Base-by-base conservation (phyloP, 2,797 vertebrate genomes). In the Acrossocheilus fasciatus region DNA sequence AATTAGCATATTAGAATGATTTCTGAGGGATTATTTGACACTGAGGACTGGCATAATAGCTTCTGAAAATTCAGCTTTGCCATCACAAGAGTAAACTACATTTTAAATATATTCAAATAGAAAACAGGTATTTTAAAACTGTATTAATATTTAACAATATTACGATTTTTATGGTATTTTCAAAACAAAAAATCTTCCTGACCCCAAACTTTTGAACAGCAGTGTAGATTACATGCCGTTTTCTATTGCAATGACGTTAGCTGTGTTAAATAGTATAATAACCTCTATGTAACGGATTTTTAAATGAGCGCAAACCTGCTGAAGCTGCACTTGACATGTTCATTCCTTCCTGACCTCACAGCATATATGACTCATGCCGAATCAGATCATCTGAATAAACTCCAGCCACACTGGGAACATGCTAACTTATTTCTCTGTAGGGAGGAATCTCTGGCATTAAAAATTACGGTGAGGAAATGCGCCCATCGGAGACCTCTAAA, bases 361-460 rank as follows among this genome's bases (percentile, higher is more conserved):
- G 76, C 62, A 78, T 72, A 45, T 52, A 78, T 85, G 79, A 75
- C 77, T 78, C 73, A 26, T 64, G 54, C 41, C 7, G 66, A 86
- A 88, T 47, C 39, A 47, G 52, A 74, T 83, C 87, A 90, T 84
- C 74, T 85, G 85, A 87, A 84, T 34, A 74, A 88, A 83, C 80
- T 26, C 68, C n/a, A 50, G 47, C 43, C 47, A 41, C 77, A 88
- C 85, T 87, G 87, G 80, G 70, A 83, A 85, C 39, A 70, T 36
- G 78, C 30, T 30, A 68, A 74, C 23, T 70, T 69, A 62, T 86
- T 68, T 77, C 68, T 75, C 82, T 47, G 59, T 74, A 69, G 70
- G 52, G 54, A 87, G 82, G 74, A 84, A 86, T 64, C 43, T 81
- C 66, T 75, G 68, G 30, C 70, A 84, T 87, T 86, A 84, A 52